Evolutionary conservation across 1,140 invertebrate genomes (phyloP).

Genomic region (Drosophila takahashii): DNA sequence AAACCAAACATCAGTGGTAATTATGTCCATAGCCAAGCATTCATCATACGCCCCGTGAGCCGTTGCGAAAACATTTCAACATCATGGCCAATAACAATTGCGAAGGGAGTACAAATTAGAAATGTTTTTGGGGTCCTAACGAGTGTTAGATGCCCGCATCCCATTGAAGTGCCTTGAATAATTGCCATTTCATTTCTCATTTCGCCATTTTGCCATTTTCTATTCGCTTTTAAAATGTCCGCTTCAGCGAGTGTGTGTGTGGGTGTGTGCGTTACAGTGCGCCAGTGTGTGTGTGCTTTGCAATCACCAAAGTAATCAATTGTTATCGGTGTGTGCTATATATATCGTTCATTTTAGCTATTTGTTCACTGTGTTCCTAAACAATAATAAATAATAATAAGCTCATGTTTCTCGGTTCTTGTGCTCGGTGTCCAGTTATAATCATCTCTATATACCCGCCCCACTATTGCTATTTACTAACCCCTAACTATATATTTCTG

Average conservation of each 20-base stretch:
- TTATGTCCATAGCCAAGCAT: constrained; percentile 22
- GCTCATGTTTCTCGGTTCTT: constrained; percentile 60
- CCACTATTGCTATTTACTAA: constrained; percentile 26
- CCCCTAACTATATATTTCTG: constrained; percentile 27
- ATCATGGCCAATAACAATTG: constrained; percentile 6
- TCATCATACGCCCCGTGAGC: constrained; percentile 51
- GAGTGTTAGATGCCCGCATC: constrained; percentile 23
- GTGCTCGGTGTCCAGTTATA: constrained; percentile 63
- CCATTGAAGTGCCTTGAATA: constrained; percentile 50
- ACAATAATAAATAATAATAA: constrained; percentile 47
- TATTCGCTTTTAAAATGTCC: constrained; percentile 29
- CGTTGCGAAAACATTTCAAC: constrained; percentile 13
- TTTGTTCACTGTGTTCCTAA: constrained; percentile 68
- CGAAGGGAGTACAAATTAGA: constrained; percentile 29
- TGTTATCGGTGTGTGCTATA: constrained; percentile 66
- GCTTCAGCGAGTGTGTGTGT: constrained; percentile 1
- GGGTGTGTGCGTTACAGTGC: constrained; percentile 10
- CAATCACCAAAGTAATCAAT: constrained; percentile 76
- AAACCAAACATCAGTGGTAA: constrained; percentile 33
- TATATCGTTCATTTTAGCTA: constrained; percentile 62
- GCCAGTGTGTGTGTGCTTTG: constrained; percentile 18
- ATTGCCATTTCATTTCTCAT: constrained; percentile 62
- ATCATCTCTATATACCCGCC: constrained; percentile 35
- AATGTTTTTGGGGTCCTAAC: constrained; percentile 23
- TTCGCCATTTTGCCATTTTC: constrained; percentile 24